These are phyloP conservation scores for Diadema setosum DNA, from an alignment of 35 echinoderm and acorn worm genomes.

Conservation along the genomic window DNA sequence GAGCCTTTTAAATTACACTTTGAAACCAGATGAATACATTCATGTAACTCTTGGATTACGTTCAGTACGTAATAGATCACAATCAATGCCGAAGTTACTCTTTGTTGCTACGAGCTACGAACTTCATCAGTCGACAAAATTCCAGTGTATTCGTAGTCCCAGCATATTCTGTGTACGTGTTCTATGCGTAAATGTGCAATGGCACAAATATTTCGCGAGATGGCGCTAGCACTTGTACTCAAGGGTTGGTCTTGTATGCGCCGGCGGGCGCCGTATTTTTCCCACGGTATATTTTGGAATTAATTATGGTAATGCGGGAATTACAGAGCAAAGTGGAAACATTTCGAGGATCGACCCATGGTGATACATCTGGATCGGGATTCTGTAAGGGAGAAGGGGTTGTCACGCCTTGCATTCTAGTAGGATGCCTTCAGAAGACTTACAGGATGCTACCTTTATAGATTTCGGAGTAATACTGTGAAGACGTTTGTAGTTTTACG, in stretches of 20 bases:
- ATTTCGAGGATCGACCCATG: too few species aligned
- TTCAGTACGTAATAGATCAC: too few species aligned
- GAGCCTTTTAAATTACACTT: too few species aligned
- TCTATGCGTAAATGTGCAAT: too few species aligned
- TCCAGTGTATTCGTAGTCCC: too few species aligned
- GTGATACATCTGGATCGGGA: constrained; percentile 6
- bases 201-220: too few species aligned
- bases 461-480: background rate
- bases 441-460: background rate
- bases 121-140: too few species aligned
- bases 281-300: background rate
- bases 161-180: too few species aligned
- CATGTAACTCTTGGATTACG: too few species aligned
- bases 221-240: background rate
- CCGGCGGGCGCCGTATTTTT: background rate
- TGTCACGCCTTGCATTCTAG: background rate
- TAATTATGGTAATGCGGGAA: background rate
- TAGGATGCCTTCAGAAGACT: background rate
- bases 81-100: too few species aligned
- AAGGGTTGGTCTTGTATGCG: background rate
- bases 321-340: background rate
- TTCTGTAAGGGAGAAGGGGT: background rate
- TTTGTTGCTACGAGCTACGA: too few species aligned
- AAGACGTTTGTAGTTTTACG: background rate
- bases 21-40: too few species aligned